Percentiles rank a stretch among this genome's conserved stretches.
phyloP scores from a whole-genome alignment of 2,888 invertebrate genomes.

The Chaetogeoica ovagalla region DNA sequence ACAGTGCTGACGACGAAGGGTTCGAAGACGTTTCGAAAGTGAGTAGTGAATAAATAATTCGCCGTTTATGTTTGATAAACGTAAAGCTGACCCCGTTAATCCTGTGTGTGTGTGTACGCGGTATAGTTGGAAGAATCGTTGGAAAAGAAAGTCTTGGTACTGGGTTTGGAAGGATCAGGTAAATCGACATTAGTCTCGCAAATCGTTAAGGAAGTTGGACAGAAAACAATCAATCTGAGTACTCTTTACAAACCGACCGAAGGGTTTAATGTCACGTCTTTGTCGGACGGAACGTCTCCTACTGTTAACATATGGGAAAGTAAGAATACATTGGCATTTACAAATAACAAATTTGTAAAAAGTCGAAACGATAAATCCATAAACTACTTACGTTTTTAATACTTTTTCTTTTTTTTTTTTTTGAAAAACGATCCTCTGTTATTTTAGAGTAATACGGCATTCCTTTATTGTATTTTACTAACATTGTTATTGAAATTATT shows the following conservation, averaged over 20 bases:
- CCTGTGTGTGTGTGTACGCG: background rate
- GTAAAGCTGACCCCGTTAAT: too few species aligned
- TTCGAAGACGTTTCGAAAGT: constrained; percentile 61
- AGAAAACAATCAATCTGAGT: constrained; percentile 9
- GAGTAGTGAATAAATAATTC: constrained; percentile 53
- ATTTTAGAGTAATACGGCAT: too few species aligned
- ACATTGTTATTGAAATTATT: too few species aligned
- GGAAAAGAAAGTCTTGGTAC: constrained; percentile 59
- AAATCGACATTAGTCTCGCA: constrained; percentile 60
- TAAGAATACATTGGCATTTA: background rate
- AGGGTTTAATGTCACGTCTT: constrained; percentile 51
- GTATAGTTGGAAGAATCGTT: constrained; percentile 60
- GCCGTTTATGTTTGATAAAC: background rate
- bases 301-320: constrained; percentile 50
- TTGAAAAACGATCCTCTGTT: too few species aligned
- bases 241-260: constrained; percentile 45
- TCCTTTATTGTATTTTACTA: too few species aligned
- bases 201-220: constrained; percentile 42
- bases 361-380: too few species aligned
- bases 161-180: constrained; percentile 60
- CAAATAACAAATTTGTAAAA: too few species aligned
- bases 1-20: constrained; percentile 60
- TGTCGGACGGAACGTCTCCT: constrained; percentile 47
- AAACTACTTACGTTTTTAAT: too few species aligned
- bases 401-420: too few species aligned